These are phyloP conservation scores for Sminthurides aquaticus DNA, from an alignment of 2,888 invertebrate species.

Conservation along the genomic window DNA sequence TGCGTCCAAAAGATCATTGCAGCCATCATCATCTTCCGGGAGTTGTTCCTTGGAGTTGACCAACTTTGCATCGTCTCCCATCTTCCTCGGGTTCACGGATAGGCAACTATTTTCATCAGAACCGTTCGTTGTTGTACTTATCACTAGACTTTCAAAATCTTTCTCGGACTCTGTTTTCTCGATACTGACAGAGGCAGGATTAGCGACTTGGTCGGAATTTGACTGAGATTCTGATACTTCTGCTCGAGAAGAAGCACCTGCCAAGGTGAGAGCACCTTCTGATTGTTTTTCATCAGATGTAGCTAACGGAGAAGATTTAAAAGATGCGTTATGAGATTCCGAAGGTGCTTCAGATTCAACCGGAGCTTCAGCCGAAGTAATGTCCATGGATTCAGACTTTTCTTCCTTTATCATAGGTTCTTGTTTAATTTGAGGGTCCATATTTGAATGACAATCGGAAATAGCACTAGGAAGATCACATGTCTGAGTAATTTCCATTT, in stretches of 20 bases:
- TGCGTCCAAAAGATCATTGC: constrained; percentile 16
- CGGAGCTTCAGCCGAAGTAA: background rate
- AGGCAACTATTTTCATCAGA: background rate
- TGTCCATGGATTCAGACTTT: background rate
- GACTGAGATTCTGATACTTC: background rate
- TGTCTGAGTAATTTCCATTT: background rate
- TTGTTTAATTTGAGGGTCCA: background rate
- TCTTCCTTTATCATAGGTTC: background rate
- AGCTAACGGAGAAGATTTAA: background rate
- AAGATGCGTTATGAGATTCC: background rate
- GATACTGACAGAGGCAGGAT: no score
- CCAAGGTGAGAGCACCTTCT: no score
- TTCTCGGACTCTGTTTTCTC: no score
- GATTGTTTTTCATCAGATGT: background rate
- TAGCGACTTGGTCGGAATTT: background rate
- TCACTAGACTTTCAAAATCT: constrained; percentile 27
- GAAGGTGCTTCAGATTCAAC: background rate
- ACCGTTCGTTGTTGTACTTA: constrained; percentile 33
- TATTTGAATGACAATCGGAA: background rate
- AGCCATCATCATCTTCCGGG: constrained; percentile 3
- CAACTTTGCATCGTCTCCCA: background rate
- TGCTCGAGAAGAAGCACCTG: no score
- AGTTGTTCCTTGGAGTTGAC: background rate
- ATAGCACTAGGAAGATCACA: background rate
- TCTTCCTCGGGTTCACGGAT: background rate